These are phyloP conservation scores for Acholoe squamosa DNA, from an alignment of 2,888 invertebrate species.

Conservation along the genomic window DNA sequence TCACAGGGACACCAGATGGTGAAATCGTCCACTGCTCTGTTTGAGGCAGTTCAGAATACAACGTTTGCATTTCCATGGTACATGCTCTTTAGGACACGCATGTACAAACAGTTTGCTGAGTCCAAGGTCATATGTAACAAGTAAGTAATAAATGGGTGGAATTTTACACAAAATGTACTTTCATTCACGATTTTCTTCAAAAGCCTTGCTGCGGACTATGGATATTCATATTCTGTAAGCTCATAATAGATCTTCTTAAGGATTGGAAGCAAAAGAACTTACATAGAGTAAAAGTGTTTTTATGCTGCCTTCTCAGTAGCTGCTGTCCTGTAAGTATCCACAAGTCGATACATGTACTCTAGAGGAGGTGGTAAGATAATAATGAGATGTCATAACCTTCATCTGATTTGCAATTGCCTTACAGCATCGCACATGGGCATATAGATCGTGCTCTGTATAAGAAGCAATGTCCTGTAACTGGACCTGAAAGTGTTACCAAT, in stretches of 20 bases:
- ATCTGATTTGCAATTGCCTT: no score
- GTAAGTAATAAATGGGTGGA: constrained; percentile 44
- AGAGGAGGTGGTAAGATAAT: no score
- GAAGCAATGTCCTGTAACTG: not conserved
- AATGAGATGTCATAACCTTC: no score
- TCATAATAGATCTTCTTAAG: no score
- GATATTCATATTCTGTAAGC: no score
- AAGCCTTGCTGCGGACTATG: no score
- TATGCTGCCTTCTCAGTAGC: no score
- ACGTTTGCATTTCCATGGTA: constrained; percentile 79
- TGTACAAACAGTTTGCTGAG: constrained; percentile 72
- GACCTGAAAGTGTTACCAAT: not conserved
- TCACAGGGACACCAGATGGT: constrained; percentile 76
- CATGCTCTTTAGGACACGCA: constrained; percentile 73
- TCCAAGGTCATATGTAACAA: constrained; percentile 68
- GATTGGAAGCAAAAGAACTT: no score
- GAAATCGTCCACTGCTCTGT: constrained; percentile 76
- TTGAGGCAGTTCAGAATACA: constrained; percentile 79
- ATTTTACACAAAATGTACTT: not conserved
- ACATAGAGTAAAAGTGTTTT: no score
- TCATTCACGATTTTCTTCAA: not conserved
- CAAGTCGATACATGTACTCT: no score
- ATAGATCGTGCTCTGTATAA: not conserved
- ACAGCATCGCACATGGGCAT: constrained; percentile 4
- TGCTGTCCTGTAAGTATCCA: no score